These are phyloP conservation scores for Trematomus loennbergii DNA, from an alignment of 2,113 vertebrate species.

Conservation along the genomic window DNA sequence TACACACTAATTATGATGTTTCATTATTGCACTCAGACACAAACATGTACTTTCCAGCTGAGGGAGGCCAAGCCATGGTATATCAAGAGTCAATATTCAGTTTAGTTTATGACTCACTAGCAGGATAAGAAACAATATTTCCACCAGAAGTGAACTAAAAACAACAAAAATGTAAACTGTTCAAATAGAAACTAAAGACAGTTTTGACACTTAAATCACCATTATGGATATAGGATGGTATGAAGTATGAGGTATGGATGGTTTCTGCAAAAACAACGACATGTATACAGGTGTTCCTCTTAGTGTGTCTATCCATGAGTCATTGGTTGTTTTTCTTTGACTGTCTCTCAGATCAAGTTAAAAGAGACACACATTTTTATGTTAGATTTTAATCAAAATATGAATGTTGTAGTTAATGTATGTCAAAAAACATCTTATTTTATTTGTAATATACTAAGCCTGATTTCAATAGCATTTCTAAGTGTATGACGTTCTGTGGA, in stretches of 20 bases:
- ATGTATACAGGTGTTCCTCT: not conserved
- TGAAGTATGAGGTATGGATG: not conserved
- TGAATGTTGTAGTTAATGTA: not conserved
- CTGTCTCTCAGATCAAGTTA: not conserved
- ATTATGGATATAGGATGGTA: no score
- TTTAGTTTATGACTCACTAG: not conserved
- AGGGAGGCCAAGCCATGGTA: conserved; percentile 17
- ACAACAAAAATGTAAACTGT: not conserved
- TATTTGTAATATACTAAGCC: no score
- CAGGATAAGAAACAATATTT: not conserved
- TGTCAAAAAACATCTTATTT: no score
- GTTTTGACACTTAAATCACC: not conserved
- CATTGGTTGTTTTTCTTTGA: not conserved
- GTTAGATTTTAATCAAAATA: not conserved
- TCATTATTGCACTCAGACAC: conserved; percentile 23
- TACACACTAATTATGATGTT: conserved; percentile 16
- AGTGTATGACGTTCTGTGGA: no score
- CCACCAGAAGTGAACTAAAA: no score
- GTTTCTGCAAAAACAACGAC: not conserved
- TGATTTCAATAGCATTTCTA: no score
- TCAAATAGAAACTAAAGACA: not conserved
- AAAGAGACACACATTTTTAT: not conserved
- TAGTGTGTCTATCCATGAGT: not conserved
- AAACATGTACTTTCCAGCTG: conserved; percentile 47
- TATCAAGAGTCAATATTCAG: conserved; percentile 9